Percentiles rank a stretch among this genome's conserved stretches.
Evolutionary conservation across 2,113 vertebrate genomes (phyloP).

Genomic region (Caracal caracal): DNA sequence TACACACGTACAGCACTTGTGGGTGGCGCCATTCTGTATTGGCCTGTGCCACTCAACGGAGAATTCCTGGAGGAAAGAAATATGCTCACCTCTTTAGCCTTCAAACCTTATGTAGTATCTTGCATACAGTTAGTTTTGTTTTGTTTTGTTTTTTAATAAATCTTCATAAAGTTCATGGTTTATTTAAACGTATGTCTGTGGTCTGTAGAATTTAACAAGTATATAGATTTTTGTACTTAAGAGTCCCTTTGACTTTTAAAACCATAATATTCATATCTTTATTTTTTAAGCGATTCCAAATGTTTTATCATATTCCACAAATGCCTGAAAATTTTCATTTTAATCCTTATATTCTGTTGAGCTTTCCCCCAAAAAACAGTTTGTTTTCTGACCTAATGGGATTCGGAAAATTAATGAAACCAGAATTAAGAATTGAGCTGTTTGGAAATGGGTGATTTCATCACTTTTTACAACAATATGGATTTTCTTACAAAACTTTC

Average conservation of each 20-base stretch:
- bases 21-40: background rate
- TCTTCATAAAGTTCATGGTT: background rate
- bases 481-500: background rate
- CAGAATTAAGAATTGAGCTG: constrained; percentile 38
- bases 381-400: constrained; percentile 19
- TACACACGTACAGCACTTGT: background rate
- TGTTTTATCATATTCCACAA: constrained; percentile 13
- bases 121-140: background rate
- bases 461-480: background rate
- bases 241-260: background rate
- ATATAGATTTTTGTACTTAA: background rate
- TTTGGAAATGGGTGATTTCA: constrained; percentile 29
- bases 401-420: constrained; percentile 50
- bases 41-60: background rate
- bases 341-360: constrained; percentile 9
- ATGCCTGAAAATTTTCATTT: background rate
- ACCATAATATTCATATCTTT: background rate
- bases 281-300: constrained; percentile 8
- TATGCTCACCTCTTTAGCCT: background rate
- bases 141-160: background rate
- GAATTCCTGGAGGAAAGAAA: background rate
- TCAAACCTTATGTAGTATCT: background rate
- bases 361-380: background rate
- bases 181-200: background rate
- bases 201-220: background rate